A percentile compares a stretch with the other conserved stretches of the same genome.
Evolutionary conservation across 2,113 vertebrate species (phyloP).

Genomic region (Calypte anna): DNA sequence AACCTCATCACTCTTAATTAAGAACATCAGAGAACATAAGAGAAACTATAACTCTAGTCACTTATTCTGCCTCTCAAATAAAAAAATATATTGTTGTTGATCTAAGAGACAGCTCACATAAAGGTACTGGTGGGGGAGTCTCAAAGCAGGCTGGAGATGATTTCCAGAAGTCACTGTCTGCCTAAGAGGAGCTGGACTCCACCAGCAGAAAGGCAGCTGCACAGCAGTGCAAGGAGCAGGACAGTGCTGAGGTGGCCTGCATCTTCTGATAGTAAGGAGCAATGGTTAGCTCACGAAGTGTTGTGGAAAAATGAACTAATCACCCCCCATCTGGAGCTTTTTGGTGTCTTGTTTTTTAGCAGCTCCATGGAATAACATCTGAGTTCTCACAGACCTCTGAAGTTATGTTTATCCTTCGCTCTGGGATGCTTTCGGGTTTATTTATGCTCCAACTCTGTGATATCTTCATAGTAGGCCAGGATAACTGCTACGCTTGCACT

Average conservation of each 20-base stretch:
- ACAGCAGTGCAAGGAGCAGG: background rate
- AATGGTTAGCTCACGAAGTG: background rate
- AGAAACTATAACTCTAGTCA: background rate
- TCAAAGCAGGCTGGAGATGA: background rate
- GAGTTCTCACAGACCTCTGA: background rate
- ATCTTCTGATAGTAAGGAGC: background rate
- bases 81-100: background rate
- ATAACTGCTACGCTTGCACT: background rate
- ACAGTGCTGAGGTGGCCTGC: rapidly evolving
- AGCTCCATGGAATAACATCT: background rate
- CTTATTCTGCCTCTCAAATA: background rate
- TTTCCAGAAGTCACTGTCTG: background rate
- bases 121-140: background rate
- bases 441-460: background rate
- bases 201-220: background rate
- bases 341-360: background rate
- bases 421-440: background rate
- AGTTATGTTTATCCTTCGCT: background rate
- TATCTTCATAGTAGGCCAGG: background rate
- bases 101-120: background rate
- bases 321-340: background rate
- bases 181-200: background rate
- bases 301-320: background rate
- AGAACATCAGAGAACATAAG: background rate
- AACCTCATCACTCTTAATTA: background rate